phyloP scores from a whole-genome alignment of 2,113 vertebrate genomes.

The Pyxicephalus adspersus region DNA sequence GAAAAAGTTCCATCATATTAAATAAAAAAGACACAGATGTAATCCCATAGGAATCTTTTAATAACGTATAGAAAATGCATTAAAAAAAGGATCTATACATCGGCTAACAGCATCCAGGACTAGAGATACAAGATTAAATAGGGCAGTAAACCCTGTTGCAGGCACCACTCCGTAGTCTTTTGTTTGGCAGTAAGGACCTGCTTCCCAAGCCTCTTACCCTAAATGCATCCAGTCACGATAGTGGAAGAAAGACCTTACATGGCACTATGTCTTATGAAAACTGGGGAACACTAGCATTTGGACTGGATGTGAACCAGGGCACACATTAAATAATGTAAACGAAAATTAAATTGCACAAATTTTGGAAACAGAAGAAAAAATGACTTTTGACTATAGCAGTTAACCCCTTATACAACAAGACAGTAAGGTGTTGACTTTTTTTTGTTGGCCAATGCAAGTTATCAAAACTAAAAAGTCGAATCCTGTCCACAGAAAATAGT shows the following conservation, averaged over 20 bases:
- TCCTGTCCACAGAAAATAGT: neutral
- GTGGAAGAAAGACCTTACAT: neutral
- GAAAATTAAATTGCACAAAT: neutral
- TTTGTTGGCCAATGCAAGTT: conserved; percentile 46
- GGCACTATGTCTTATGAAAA: neutral
- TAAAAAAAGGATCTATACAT: conserved; percentile 99
- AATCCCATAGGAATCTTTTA: conserved; percentile 89
- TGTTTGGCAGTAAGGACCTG: conserved; percentile 36
- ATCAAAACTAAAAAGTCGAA: neutral
- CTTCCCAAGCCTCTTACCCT: conserved; percentile 26
- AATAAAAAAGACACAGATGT: conserved; percentile 28
- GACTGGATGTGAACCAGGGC: neutral
- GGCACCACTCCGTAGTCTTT: conserved; percentile 34
- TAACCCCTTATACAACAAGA: conserved; percentile 18
- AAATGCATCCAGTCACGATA: conserved; percentile 14
- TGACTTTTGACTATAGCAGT: neutral
- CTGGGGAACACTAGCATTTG: neutral
- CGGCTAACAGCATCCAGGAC: conserved; percentile 87
- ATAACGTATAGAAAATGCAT: conserved; percentile 99
- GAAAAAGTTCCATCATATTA: neutral
- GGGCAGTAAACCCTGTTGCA: conserved; percentile 35
- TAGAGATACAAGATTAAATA: conserved; percentile 89
- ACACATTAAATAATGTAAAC: neutral
- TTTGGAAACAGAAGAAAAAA: conserved; percentile 4
- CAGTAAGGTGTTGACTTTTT: neutral